Conservation (phyloP, 2,797 vertebrate genomes). For the Peromyscus eremicus region DNA sequence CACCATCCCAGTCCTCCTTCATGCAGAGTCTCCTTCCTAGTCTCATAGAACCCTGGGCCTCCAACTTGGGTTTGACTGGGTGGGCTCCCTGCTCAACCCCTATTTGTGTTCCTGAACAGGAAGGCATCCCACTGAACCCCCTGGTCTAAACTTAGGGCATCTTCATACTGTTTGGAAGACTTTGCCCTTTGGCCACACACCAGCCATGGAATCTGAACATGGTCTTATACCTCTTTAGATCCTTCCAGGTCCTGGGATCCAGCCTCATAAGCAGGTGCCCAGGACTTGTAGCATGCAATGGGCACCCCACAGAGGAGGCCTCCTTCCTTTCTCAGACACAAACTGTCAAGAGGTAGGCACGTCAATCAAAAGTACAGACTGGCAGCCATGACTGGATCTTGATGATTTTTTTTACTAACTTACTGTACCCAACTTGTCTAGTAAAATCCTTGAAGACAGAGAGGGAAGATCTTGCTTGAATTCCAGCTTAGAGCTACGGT, state of each 20-base stretch:
- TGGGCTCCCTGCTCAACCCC: background rate
- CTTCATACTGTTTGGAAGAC: background rate
- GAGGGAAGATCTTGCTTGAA: background rate
- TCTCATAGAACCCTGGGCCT: background rate
- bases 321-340: background rate
- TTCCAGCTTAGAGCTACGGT: background rate
- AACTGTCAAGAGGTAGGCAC: background rate
- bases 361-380: background rate
- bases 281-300: background rate
- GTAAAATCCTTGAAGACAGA: background rate
- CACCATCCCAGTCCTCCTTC: background rate
- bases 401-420: too few relatives aligned
- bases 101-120: background rate
- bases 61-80: background rate
- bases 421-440: rapidly evolving
- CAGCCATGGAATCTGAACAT: background rate
- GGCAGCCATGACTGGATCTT: background rate
- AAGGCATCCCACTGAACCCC: background rate
- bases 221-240: background rate
- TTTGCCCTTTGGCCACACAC: background rate
- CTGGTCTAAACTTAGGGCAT: background rate
- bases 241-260: background rate
- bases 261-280: too few relatives aligned
- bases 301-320: too few relatives aligned
- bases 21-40: background rate